Evolutionary conservation across 1,140 invertebrate species (phyloP).

Genomic region (Homalodisca vitripennis): DNA sequence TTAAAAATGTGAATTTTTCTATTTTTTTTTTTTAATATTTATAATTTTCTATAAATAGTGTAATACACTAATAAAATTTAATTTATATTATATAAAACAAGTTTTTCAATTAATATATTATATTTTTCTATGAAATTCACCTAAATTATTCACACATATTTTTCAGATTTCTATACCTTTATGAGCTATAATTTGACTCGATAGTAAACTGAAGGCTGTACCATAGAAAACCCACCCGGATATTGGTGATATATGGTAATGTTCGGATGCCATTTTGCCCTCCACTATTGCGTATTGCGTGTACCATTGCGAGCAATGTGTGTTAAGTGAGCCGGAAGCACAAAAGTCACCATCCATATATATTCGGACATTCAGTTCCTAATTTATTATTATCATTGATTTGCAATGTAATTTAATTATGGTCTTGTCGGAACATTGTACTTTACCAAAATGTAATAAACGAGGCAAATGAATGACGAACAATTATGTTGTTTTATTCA

Average conservation of each 20-base stretch:
- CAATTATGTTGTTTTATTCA: not conserved
- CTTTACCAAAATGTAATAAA: not conserved
- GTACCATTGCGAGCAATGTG: not conserved
- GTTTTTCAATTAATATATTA: too few relatives aligned
- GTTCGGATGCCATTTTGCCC: slow-evolving; percentile 11
- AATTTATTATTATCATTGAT: not conserved
- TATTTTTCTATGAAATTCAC: too few relatives aligned
- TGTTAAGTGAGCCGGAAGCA: not conserved
- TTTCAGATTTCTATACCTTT: too few relatives aligned
- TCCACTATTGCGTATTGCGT: slow-evolving; percentile 9
- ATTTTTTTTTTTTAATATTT: too few relatives aligned
- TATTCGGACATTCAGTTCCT: not conserved
- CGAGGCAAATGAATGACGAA: slow-evolving; percentile 11
- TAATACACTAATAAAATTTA: too few relatives aligned
- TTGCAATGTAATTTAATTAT: slow-evolving; percentile 4
- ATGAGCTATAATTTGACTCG: not conserved
- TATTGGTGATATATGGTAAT: too few relatives aligned
- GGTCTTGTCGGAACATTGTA: slow-evolving; percentile 16
- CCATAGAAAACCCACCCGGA: not conserved
- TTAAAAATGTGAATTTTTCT: too few relatives aligned
- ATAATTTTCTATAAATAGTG: too few relatives aligned
- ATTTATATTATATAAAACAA: too few relatives aligned
- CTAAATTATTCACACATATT: too few relatives aligned
- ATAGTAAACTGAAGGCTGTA: not conserved
- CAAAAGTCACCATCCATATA: slow-evolving; percentile 10